Evolutionary conservation across 2,113 vertebrate species (phyloP), one percentile per base, ranked within the genome.

Genomic region (Charina bottae): DNA sequence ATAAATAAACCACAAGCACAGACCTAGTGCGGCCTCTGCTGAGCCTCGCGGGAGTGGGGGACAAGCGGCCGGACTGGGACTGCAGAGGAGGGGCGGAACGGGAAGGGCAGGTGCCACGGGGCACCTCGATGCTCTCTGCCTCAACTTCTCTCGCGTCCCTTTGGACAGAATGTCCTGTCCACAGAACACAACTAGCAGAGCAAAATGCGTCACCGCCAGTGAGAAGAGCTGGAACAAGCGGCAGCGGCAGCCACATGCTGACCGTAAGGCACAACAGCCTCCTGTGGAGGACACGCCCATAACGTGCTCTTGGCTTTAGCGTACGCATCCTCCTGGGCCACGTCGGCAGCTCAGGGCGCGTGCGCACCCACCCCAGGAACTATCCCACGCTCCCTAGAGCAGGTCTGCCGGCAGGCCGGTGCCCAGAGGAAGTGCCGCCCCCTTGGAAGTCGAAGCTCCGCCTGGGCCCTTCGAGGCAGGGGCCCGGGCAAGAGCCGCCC

Each of bases 1-100:
- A 24, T 60, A 42, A 93, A 93, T 92, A 92, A 49, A 92, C 28
- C 37, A 17, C 54, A 19, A 88, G 60, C 60, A 58, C 13, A 90
- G 59, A 86, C 8, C 46, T 56, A 0, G 3, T 0, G 12, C 83
- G 0, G 58, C 59, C 26, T 85, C 58, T 24, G 0, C 37, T 33
- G 58, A 28, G n/a, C 58, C 56, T 1, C 1, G 8, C 13, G 10
- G 54, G 54, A 8, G 42, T 7, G 4, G 8, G 12, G 11, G 59
- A 17, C 6, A 3, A 55, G 46, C 6, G 60, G 3, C 26, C 1
- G 6, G 2, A 2, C 7, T 0, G 59, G 59, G 59, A 3, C 59
- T 11, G 1, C 87, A 0, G 12, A 1, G 5, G 87, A 10, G n/a
- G 88, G 46, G 8, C 26, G 0, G 24, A 2, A 10, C 9, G 60